These are phyloP conservation scores for Oscheius sp. DNA, from an alignment of 2,888 invertebrate species.

Conservation along the genomic window DNA sequence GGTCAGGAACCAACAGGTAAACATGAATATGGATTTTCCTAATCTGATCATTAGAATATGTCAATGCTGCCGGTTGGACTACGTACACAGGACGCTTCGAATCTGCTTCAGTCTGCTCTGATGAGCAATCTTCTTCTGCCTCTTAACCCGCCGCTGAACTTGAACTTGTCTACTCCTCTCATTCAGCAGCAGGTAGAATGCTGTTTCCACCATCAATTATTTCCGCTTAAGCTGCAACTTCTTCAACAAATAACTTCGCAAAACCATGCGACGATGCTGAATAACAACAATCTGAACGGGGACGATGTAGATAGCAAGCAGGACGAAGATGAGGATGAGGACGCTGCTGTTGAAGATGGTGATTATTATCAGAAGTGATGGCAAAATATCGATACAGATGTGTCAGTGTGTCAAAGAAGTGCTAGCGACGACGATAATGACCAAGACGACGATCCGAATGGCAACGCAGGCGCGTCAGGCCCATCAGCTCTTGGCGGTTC, in stretches of 20 bases:
- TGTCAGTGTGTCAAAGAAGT: slow-evolving; percentile 53
- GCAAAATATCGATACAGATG: slow-evolving; percentile 39
- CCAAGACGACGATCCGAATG: slow-evolving; percentile 37
- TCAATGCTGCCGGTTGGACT: not conserved
- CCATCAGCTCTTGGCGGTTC: slow-evolving; percentile 1
- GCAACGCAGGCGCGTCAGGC: slow-evolving; percentile 28
- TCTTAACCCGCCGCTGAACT: slow-evolving; percentile 40
- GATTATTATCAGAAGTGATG: not conserved
- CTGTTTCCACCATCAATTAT: not conserved
- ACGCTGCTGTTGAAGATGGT: slow-evolving; percentile 28
- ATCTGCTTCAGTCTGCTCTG: slow-evolving; percentile 20
- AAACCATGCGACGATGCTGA: slow-evolving; percentile 34
- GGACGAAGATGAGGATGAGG: slow-evolving; percentile 50
- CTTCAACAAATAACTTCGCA: slow-evolving; percentile 45
- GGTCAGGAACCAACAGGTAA: too few species aligned
- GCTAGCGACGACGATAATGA: slow-evolving; percentile 48
- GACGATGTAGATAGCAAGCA: slow-evolving; percentile 44
- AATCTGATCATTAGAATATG: not conserved
- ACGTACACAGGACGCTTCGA: not conserved
- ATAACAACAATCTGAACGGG: slow-evolving; percentile 45
- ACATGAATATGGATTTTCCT: not conserved
- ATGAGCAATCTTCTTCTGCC: slow-evolving; percentile 33
- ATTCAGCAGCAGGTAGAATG: slow-evolving; percentile 48
- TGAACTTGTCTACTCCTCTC: slow-evolving; percentile 42
- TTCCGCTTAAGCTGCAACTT: slow-evolving; percentile 30